phyloP scores from a whole-genome alignment of 2,113 vertebrate genomes.

The Podarcis cretensis region DNA sequence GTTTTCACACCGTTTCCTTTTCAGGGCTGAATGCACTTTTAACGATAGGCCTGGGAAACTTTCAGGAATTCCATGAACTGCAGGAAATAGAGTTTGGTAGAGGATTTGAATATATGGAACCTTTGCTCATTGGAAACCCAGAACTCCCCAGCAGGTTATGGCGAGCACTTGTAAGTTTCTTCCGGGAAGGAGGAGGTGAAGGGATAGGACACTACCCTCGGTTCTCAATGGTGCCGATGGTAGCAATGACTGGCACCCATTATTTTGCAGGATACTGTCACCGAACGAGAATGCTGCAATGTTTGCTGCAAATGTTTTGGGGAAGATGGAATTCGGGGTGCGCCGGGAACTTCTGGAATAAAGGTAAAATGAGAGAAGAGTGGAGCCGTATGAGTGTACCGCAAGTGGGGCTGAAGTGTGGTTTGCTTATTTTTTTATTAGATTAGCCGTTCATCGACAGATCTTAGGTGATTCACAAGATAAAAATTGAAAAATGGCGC shows the following conservation, averaged over 20 bases:
- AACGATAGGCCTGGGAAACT: constrained; percentile 80
- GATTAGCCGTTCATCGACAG: too few relatives aligned
- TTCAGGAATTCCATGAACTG: constrained; percentile 72
- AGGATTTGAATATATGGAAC: constrained; percentile 81
- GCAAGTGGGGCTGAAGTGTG: neutral
- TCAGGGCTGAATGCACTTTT: constrained; percentile 84
- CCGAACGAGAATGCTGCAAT: constrained; percentile 83
- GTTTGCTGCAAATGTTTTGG: constrained; percentile 84
- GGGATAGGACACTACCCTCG: accelerated
- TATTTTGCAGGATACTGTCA: constrained; percentile 76
- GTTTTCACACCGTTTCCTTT: constrained; percentile 39
- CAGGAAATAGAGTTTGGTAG: constrained; percentile 88
- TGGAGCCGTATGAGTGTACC: neutral
- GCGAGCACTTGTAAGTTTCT: constrained; percentile 84
- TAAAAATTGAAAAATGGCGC: neutral
- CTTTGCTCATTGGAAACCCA: constrained; percentile 78
- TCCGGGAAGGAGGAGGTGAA: neutral
- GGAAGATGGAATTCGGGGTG: constrained; percentile 77
- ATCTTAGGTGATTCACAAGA: too few relatives aligned
- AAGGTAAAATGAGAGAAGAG: constrained; percentile 75
- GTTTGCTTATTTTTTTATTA: neutral
- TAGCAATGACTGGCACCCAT: neutral
- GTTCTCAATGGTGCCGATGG: neutral
- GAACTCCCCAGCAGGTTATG: constrained; percentile 76
- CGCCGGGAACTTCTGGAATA: constrained; percentile 69